A percentile compares a stretch with the other conserved stretches of the same genome.
phyloP scores from a whole-genome alignment of 2,797 vertebrate genomes.

The Benthosema pterotum region DNA sequence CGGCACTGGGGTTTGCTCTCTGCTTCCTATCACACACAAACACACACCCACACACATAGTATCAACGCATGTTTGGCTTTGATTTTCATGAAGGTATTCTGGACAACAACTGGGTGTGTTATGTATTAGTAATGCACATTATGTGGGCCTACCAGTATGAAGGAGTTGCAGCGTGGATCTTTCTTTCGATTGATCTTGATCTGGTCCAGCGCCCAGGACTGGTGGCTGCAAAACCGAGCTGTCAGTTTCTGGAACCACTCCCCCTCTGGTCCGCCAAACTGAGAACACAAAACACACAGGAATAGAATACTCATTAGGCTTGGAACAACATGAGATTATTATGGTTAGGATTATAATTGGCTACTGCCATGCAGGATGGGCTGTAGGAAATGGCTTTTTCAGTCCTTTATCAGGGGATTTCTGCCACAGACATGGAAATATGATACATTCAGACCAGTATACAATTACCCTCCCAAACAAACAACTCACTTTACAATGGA shows the following conservation, averaged over 20 bases:
- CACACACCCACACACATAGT: neutral
- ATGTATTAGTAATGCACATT: neutral
- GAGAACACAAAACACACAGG: constrained; percentile 19
- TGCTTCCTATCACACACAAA: constrained; percentile 80
- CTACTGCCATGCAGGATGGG: too few species aligned
- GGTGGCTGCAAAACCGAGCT: constrained; percentile 91
- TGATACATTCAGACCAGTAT: too few species aligned
- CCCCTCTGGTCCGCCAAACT: constrained; percentile 89
- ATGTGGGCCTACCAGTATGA: constrained; percentile 82
- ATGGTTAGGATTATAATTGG: too few species aligned
- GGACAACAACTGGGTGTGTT: neutral
- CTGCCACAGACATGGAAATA: too few species aligned
- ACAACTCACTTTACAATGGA: too few species aligned
- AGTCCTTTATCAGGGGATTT: too few species aligned
- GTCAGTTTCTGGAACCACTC: constrained; percentile 94
- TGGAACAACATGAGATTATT: too few species aligned
- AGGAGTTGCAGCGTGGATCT: constrained; percentile 86
- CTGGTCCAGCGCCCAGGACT: constrained; percentile 89
- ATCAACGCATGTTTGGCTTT: too few species aligned
- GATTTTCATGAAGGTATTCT: neutral
- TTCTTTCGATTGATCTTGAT: constrained; percentile 88
- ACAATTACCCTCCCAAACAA: too few species aligned
- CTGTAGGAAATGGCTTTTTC: too few species aligned
- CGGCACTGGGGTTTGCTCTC: constrained; percentile 90
- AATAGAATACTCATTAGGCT: too few species aligned